Evolutionary conservation across 2,113 vertebrate genomes (phyloP).

Genomic region (Oncorhynchus keta): DNA sequence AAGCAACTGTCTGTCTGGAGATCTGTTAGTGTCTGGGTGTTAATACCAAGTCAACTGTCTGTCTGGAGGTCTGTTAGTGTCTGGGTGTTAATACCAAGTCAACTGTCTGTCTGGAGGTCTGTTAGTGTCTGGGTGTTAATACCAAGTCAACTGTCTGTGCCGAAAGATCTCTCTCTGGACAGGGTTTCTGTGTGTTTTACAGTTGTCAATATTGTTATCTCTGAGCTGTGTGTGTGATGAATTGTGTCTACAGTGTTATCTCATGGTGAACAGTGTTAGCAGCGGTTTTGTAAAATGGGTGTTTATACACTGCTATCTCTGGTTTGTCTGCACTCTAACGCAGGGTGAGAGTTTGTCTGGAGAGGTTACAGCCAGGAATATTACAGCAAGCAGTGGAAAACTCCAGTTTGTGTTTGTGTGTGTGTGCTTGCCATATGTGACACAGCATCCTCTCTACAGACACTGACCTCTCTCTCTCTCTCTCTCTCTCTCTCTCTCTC

Average conservation of each 20-base stretch:
- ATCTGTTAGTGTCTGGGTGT: too few relatives aligned
- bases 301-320: slow-evolving; percentile 20
- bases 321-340: slow-evolving; percentile 3
- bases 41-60: too few relatives aligned
- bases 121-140: too few relatives aligned
- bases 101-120: too few relatives aligned
- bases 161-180: not conserved
- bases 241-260: not conserved
- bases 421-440: slow-evolving; percentile 12
- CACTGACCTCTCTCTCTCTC: not conserved
- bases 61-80: not conserved
- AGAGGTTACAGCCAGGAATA: slow-evolving; percentile 49
- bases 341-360: slow-evolving; percentile 50
- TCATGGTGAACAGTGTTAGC: not conserved
- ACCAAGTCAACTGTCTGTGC: not conserved
- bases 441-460: not conserved
- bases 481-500: not conserved
- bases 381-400: slow-evolving; percentile 69
- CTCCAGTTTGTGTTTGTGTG: slow-evolving; percentile 37
- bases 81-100: too few relatives aligned
- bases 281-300: not conserved
- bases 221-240: not conserved
- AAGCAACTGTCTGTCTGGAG: too few relatives aligned
- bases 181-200: not conserved
- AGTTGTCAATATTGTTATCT: not conserved